A percentile compares a stretch with the other conserved stretches of the same genome.
Conservation (phyloP, 2,888 invertebrate genomes). For the Saturnia pavonia region DNA sequence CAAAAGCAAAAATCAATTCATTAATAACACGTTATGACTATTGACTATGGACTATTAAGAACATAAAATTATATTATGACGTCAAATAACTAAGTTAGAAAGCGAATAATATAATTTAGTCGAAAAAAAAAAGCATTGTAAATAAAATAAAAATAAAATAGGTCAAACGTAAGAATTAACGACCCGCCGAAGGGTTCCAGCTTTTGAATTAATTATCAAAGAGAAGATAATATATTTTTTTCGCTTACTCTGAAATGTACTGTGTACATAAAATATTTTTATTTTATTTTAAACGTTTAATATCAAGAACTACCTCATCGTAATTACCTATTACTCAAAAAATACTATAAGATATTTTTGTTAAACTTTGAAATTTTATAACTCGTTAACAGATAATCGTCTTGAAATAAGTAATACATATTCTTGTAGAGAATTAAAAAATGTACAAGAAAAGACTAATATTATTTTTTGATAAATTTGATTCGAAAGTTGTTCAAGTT, state of each 20-base stretch:
- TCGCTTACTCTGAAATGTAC: conserved; percentile 24
- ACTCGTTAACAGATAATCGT: too few relatives aligned
- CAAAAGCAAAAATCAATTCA: neutral
- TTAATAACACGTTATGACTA: neutral
- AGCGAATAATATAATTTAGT: conserved; percentile 31
- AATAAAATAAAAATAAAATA: conserved; percentile 43
- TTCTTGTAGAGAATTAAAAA: too few relatives aligned
- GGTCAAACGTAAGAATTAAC: conserved; percentile 44
- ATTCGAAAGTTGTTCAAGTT: too few relatives aligned
- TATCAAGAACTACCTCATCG: too few relatives aligned
- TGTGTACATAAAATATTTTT: conserved; percentile 13
- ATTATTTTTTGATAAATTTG: too few relatives aligned
- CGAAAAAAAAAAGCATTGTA: conserved; percentile 31
- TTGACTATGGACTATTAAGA: neutral
- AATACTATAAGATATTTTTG: too few relatives aligned
- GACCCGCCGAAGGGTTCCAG: conserved; percentile 42
- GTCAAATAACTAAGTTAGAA: conserved; percentile 21
- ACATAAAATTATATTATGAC: neutral
- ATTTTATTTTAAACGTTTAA: too few relatives aligned
- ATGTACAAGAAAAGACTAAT: too few relatives aligned
- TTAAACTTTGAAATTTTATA: too few relatives aligned
- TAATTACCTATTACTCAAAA: too few relatives aligned
- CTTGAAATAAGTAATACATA: too few relatives aligned
- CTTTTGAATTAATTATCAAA: conserved; percentile 47
- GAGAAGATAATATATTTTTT: conserved; percentile 41